Percentiles rank a stretch among this genome's conserved stretches.
These are phyloP conservation scores for Hirtodrosophila confusa DNA, from an alignment of 2,888 invertebrate species.

Conservation along the genomic window DNA sequence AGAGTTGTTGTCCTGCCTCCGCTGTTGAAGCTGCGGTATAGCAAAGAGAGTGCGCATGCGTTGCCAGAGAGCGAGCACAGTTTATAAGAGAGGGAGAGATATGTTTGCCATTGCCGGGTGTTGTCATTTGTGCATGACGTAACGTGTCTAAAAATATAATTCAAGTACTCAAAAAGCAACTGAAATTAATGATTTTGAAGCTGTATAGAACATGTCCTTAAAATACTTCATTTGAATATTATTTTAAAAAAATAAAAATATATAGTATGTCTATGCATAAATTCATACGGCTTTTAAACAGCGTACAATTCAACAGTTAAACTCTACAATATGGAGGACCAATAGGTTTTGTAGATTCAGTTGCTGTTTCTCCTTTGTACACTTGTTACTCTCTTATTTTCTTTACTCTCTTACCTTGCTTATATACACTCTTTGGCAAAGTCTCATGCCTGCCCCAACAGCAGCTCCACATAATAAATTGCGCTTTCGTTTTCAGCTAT, in stretches of 20 bases:
- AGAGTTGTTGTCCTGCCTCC: conserved; percentile 15
- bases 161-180: background rate
- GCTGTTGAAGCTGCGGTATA: background rate
- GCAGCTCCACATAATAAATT: conserved; percentile 48
- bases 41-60: conserved; percentile 55
- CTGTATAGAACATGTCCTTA: too few species aligned
- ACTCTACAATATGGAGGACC: conserved; percentile 52
- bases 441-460: background rate
- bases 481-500: conserved; percentile 78
- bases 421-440: conserved; percentile 14
- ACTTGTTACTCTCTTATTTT: conserved; percentile 19
- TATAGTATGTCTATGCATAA: too few species aligned
- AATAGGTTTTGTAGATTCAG: conserved; percentile 27
- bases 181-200: background rate
- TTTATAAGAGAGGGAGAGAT: conserved; percentile 26
- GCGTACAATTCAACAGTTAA: conserved; percentile 74
- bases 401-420: conserved; percentile 15
- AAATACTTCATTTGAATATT: too few species aligned
- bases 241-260: too few species aligned
- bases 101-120: conserved; percentile 49
- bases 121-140: conserved; percentile 74
- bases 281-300: background rate
- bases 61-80: background rate
- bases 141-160: conserved; percentile 41
- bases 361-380: conserved; percentile 21